Base-by-base conservation (phyloP, 1,140 invertebrate species). In the Ditylenchus dipsaci region DNA sequence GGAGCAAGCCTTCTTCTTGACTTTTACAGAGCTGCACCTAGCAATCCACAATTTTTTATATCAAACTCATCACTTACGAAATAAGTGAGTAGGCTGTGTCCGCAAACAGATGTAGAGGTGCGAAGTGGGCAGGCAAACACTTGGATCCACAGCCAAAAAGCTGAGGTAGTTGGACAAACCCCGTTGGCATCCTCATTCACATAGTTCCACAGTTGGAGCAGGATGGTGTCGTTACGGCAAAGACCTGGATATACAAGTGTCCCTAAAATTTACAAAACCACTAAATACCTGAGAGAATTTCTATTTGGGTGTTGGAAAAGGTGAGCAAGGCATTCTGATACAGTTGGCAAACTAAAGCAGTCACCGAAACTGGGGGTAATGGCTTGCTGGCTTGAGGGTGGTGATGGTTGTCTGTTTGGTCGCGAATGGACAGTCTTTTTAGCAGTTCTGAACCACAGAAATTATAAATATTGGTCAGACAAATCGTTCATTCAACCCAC, bases 41-140 rank as follows among this genome's bases (percentile, higher is more conserved):
- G 15, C 3, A 19, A 53, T 53, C 3, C n/a, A 53, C n/a, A 53
- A 53, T 53, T 21, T 53, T 21, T 17, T 17, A 3, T 8, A 53
- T 7, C 23, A 53, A 26, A 30, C 43, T 27, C 33, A 63, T 42
- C 76, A 88, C 90, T 88, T 86, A 95, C 91, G 91, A 95, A 47
- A 97, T 91, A 81, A 96, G 91, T 86, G 97, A 93, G n/a, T 90
- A 91, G 88, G 95, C 93, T 80, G 91, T 91, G 82, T 97, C 93
- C 78, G 90, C 91, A 84, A 97, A 96, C 0, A 98, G 84, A 81
- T 93, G 91, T 1, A 98, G 85, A 85, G 96, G 80, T 65, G 83
- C 81, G 69, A 85, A 86, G 85, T 95, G 91, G 91, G 90, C 65
- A 89, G 87, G 21, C 88, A 88, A 68, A 87, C 88, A 83, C 91